Conservation (phyloP, 2,113 vertebrate species). For the Cyphomyrus discorhynchus region DNA sequence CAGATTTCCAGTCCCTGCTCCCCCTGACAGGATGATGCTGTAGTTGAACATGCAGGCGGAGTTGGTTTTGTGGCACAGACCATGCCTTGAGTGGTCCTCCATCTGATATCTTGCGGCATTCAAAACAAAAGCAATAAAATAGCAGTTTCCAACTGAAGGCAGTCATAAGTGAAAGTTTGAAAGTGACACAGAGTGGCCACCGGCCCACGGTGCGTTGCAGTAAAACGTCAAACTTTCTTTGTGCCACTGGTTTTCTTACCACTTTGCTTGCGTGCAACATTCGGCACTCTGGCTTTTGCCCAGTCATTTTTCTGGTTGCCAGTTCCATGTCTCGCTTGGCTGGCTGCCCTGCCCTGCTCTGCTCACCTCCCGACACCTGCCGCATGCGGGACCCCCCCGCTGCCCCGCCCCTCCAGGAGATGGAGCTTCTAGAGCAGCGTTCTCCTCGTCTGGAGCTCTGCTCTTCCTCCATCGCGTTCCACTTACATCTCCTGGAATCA, state of each 20-base stretch:
- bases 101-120: neutral
- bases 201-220: neutral
- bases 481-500: neutral
- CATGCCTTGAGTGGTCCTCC: neutral
- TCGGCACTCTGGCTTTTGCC: neutral
- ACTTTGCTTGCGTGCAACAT: neutral
- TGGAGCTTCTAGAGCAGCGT: neutral
- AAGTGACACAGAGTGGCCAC: neutral
- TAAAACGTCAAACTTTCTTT: neutral
- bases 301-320: neutral
- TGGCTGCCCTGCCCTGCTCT: neutral
- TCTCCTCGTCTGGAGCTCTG: neutral
- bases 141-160: neutral
- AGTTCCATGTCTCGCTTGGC: neutral
- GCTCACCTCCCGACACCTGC: neutral
- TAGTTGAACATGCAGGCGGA: neutral
- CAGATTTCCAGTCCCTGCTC: neutral
- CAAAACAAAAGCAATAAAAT: neutral
- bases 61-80: neutral
- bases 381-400: neutral
- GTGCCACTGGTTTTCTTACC: neutral
- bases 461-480: neutral
- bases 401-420: neutral
- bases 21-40: neutral
- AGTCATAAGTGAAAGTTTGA: neutral